Evolutionary conservation across 2,888 invertebrate genomes (phyloP).

Genomic region (Drosophila koepferae): DNA sequence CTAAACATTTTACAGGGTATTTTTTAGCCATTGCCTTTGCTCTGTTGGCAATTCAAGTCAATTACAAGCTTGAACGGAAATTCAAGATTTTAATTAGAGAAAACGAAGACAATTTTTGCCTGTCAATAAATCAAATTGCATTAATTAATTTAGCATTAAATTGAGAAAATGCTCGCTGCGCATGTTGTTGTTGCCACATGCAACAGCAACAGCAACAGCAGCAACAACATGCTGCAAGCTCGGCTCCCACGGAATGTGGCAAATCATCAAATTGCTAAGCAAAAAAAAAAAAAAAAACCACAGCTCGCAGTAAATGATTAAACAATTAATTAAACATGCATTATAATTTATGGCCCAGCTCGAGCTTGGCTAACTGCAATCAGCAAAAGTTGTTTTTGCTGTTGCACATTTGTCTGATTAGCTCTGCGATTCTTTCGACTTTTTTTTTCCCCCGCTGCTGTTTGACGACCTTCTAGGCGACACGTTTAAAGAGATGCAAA

Average conservation of each 20-base stretch:
- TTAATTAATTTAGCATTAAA: constrained; percentile 75
- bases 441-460: not conserved
- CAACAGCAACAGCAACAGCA: constrained; percentile 6
- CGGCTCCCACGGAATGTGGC: constrained; percentile 53
- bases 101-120: constrained; percentile 31
- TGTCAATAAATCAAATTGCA: constrained; percentile 76
- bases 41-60: constrained; percentile 71
- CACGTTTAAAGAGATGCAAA: constrained; percentile 24
- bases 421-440: constrained; percentile 17
- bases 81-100: constrained; percentile 83
- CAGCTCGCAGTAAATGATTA: constrained; percentile 27
- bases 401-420: constrained; percentile 54
- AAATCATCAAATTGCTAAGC: constrained; percentile 35
- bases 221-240: constrained; percentile 14
- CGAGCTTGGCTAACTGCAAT: constrained; percentile 23
- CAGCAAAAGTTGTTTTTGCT: constrained; percentile 6
- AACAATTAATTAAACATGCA: constrained; percentile 60
- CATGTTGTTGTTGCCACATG: constrained; percentile 22
- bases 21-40: not conserved
- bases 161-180: constrained; percentile 44
- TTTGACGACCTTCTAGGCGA: constrained; percentile 32
- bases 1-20: constrained; percentile 33
- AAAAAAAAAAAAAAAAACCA: not conserved
- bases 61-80: constrained; percentile 85
- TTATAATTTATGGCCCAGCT: constrained; percentile 51